Percentiles rank a stretch among this genome's conserved stretches.
Evolutionary conservation across 2,113 vertebrate species (phyloP).

Genomic region (Atractosteus spatula): DNA sequence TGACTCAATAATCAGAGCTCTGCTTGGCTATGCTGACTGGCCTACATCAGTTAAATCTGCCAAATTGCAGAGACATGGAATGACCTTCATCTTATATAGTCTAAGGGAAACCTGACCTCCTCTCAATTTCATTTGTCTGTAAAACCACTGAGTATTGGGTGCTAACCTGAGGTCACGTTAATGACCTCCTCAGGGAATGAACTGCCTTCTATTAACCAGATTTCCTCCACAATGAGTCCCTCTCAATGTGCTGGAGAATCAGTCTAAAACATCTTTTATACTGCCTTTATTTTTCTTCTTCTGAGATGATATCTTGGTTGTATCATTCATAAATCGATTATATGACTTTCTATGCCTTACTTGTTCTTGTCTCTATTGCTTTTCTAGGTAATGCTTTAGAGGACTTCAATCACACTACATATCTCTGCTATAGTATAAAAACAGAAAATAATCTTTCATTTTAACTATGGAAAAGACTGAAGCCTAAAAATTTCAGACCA

Average conservation of each 20-base stretch:
- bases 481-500: not conserved
- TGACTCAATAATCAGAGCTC: constrained; percentile 37
- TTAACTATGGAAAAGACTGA: not conserved
- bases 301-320: no score
- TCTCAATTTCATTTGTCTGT: not conserved
- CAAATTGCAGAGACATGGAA: not conserved
- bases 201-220: not conserved
- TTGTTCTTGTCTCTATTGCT: no score
- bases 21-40: not conserved
- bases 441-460: not conserved
- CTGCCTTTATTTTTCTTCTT: no score
- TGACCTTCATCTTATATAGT: not conserved
- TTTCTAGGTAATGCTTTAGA: no score
- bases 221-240: not conserved
- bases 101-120: not conserved
- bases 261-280: no score
- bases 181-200: not conserved
- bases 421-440: no score
- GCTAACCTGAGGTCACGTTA: not conserved
- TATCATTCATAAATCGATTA: no score
- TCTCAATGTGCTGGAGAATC: not conserved
- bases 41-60: not conserved
- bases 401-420: no score
- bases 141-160: not conserved
- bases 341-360: no score